phyloP scores from a whole-genome alignment of 92 coral and sea anemone species.

The Isaurus tuberculatus region DNA sequence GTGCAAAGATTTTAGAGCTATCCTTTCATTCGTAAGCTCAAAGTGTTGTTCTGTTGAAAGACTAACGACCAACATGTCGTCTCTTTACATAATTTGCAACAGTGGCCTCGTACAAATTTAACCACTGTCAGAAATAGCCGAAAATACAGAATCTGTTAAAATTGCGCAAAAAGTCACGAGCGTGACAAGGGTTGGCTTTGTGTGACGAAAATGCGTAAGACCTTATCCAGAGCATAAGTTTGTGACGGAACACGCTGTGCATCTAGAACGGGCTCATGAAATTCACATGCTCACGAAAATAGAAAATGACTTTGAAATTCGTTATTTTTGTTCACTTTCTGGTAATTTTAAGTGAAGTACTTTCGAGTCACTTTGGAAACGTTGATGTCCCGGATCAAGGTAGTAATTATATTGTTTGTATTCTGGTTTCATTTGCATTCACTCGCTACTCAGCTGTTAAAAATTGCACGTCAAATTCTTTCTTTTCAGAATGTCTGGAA shows the following conservation, averaged over 20 bases:
- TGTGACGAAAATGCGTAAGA: not conserved
- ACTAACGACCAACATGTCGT: no score
- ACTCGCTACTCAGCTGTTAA: not conserved
- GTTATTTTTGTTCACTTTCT: not conserved
- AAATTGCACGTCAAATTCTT: no score
- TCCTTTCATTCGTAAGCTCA: no score
- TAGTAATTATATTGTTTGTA: not conserved
- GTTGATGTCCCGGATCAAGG: constrained; percentile 39
- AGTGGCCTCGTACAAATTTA: no score
- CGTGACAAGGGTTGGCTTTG: no score
- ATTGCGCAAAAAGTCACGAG: no score
- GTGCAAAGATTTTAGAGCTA: no score
- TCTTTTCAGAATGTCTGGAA: no score
- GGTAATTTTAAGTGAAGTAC: not conserved
- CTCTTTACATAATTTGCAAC: no score
- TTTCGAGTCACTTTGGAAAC: constrained; percentile 38
- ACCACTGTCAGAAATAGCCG: no score
- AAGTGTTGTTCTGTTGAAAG: no score
- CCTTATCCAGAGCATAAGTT: constrained; percentile 7
- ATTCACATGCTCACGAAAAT: not conserved
- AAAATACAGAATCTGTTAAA: no score
- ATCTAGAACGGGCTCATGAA: not conserved
- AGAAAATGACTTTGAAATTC: not conserved
- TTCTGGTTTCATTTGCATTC: not conserved
- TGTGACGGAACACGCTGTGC: constrained; percentile 6